Evolutionary conservation across 2,113 vertebrate genomes (phyloP).

Genomic region (Azemiops feae): DNA sequence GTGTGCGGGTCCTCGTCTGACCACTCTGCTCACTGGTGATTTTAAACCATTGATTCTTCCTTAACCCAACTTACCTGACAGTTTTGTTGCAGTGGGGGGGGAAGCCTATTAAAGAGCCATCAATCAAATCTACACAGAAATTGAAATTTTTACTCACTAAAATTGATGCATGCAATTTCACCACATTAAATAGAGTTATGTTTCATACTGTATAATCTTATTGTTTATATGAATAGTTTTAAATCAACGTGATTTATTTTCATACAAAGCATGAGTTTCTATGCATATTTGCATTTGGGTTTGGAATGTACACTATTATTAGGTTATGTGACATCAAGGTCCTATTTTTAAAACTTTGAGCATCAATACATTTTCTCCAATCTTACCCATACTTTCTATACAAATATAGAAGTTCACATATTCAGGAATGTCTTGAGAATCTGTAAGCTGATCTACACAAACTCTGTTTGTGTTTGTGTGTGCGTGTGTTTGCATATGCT

Average conservation of each 20-base stretch:
- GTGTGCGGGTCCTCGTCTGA: background rate
- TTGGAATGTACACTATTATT: background rate
- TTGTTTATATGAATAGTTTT: background rate
- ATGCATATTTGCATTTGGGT: background rate
- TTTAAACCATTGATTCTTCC: background rate
- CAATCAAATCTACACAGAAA: constrained; percentile 19
- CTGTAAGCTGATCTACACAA: background rate
- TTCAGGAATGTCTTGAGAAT: background rate
- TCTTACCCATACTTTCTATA: background rate
- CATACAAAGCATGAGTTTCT: background rate
- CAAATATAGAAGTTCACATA: background rate
- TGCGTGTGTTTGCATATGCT: too few species aligned
- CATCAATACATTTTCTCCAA: background rate
- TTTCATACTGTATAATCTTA: background rate
- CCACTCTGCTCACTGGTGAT: background rate
- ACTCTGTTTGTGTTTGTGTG: background rate
- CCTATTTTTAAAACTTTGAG: background rate
- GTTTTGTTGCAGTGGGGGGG: background rate
- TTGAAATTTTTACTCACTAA: background rate
- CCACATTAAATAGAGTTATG: background rate
- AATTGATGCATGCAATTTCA: background rate
- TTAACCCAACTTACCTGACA: background rate
- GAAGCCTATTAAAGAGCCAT: background rate
- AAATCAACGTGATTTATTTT: background rate
- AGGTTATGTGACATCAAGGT: background rate